Evolutionary conservation across 2,797 vertebrate species (phyloP), one percentile per base, ranked within the genome.

Genomic region (Onychomys torridus): DNA sequence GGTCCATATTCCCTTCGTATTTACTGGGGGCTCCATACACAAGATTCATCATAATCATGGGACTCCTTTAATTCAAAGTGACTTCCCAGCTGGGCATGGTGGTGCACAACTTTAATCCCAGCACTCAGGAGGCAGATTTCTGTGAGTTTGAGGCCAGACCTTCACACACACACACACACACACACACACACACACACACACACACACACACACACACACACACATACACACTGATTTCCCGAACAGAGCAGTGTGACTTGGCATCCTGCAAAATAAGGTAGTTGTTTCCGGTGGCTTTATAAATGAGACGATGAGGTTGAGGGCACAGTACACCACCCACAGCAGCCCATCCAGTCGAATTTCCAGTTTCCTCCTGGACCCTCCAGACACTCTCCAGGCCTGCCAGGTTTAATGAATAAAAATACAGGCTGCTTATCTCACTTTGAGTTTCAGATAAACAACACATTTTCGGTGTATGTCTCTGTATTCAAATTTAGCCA

Each of bases 401-500:
- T 97, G 52, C 89, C 65, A 93, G 40, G 29, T 76, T 96, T 90
- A 91, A 89, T 59, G 81, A 95, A 89, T 92, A 91, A 92, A 94
- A 87, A 75, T 77, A 85, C 55, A 73, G 46, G 34, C 63, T 84
- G 21, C 84, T 73, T 83, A 79, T 65, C 69, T 95, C 82, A 82
- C 21, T 90, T 86, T 79, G 82, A 95, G 87, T 94, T 90, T 93
- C 63, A 91, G 67, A 81, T 92, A 89, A 96, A 96, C 55, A 85
- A 90, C 55, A 85, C 79, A 59, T 95, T 93, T 79, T 89, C 79
- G 14, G 40, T 86, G 17, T 90, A 76, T 81, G 57, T 95, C 89
- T 81, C 96, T 75, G 9, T 57, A 94, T 96, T 93, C 95, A 89
- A 75, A 84, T 89, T 85, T 93, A 94, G 82, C 77, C 2, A 4